Conservation (phyloP, 2,797 vertebrate genomes). For the Aulostomus chinensis region DNA sequence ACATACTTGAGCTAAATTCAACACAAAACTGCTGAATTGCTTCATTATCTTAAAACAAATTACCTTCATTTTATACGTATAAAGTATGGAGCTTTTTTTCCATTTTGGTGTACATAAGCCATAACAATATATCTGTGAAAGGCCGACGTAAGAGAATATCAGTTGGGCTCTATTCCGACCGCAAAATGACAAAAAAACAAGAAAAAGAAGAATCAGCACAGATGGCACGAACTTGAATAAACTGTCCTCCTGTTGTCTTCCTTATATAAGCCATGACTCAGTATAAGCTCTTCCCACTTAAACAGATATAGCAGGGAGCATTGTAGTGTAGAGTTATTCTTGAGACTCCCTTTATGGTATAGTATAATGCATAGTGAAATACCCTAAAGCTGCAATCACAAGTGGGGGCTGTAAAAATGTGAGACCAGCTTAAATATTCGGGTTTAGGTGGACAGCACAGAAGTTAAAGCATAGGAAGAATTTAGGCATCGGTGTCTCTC, state of each 20-base stretch:
- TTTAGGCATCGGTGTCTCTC: constrained; percentile 37
- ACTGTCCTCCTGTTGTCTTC: constrained; percentile 12
- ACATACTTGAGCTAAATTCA: too few relatives aligned
- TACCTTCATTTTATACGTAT: too few relatives aligned
- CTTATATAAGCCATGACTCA: constrained; percentile 28
- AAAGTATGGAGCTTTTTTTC: too few relatives aligned
- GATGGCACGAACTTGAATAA: constrained; percentile 27
- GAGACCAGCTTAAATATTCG: constrained; percentile 27
- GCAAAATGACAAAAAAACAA: constrained; percentile 14
- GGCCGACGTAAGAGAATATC: too few relatives aligned
- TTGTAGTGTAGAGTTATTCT: constrained; percentile 26
- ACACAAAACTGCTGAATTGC: too few relatives aligned
- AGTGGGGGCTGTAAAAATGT: constrained; percentile 22
- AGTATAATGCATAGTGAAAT: constrained; percentile 31
- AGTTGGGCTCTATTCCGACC: background rate
- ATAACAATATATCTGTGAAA: too few relatives aligned
- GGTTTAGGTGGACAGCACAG: constrained; percentile 24
- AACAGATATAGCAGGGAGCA: constrained; percentile 21
- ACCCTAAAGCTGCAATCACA: background rate
- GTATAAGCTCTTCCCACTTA: constrained; percentile 10
- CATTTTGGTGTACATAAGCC: too few relatives aligned
- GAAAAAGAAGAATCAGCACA: background rate
- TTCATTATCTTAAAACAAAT: too few relatives aligned
- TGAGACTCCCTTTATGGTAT: constrained; percentile 42
- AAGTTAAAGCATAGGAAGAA: constrained; percentile 21